Evolutionary conservation across 2,888 invertebrate genomes (phyloP), one percentile per base, ranked within the genome.

Genomic region (Cataglyphis cursor): DNA sequence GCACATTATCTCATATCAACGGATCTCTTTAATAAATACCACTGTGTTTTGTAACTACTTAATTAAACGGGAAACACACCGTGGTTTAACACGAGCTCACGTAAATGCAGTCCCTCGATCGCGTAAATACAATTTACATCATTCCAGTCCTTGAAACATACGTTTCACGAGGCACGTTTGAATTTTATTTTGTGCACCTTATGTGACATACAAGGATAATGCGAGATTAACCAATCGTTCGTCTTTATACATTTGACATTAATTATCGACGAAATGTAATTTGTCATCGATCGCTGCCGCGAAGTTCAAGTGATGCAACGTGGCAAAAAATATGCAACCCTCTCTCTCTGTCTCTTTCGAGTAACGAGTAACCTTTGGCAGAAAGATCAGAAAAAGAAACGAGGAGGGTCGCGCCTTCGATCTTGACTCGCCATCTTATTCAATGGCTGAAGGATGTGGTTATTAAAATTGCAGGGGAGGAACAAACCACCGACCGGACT

Each of bases 391-490:
- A 59, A 76, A 75, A 84, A 84, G 80, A 72, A 85, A 81, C 73
- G 85, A 81, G 82, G 73, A 85, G 83, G 85, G 81, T 87, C 89
- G 88, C 84, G 87, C 91, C 89, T 91, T 91, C 90, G 90, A 85
- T 81, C 48, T 75, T 78, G 83, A 86, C 86, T 88, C 92, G 91
- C 92, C 93, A 92, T 93, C 92, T 92, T 93, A 91, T 90, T 89
- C 89, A 92, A 92, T 89, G 91, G 90, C 89, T 91, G 91, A 93
- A 93, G 92, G 92, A 93, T 94, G 93, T 93, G 92, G 93, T 94
- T 93, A 93, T 93, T 94, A 93, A 93, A 94, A 94, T 93, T 94
- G 92, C 93, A 92, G 87, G 83, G 90, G 85, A 89, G 88, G 88
- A 89, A 90, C 91, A 88, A 87, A 91, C 91, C 89, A 91, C 91